These are phyloP conservation scores for Agrilus biguttatus DNA, from an alignment of 2,888 invertebrate species.

Conservation along the genomic window DNA sequence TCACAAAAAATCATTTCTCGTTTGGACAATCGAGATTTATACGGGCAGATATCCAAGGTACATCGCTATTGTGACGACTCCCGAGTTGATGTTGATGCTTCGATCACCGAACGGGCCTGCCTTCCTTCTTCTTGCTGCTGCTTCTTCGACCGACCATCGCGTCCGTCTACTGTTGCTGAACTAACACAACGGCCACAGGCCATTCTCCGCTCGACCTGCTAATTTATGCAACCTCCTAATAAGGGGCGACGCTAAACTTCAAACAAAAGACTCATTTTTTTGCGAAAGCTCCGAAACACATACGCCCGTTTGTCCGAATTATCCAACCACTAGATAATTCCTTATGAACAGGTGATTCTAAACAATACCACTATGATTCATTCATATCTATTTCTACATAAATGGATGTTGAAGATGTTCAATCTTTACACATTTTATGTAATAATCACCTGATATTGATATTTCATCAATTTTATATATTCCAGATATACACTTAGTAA, in stretches of 20 bases:
- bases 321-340: not conserved
- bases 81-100: conserved; percentile 4
- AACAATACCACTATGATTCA: too few relatives aligned
- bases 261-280: conserved; percentile 21
- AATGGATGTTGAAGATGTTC: too few relatives aligned
- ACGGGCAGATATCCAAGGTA: conserved; percentile 23
- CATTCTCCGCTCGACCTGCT: conserved; percentile 15
- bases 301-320: conserved; percentile 1
- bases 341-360: too few relatives aligned
- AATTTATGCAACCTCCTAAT: conserved; percentile 28
- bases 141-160: too few relatives aligned
- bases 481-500: too few relatives aligned
- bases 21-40: conserved; percentile 26
- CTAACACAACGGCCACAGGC: too few relatives aligned
- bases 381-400: not conserved
- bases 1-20: conserved; percentile 28
- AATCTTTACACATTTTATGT: too few relatives aligned
- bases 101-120: conserved; percentile 7
- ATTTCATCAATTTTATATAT: too few relatives aligned
- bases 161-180: too few relatives aligned
- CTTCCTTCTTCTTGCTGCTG: conserved; percentile 7
- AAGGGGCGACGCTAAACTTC: conserved; percentile 22
- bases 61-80: conserved; percentile 23
- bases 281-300: conserved; percentile 4
- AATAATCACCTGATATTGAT: too few relatives aligned